A percentile compares a stretch with the other conserved stretches of the same genome.
Conservation (phyloP, 35 echinoderm and acorn worm species). For the Holothuria glaberrima region DNA sequence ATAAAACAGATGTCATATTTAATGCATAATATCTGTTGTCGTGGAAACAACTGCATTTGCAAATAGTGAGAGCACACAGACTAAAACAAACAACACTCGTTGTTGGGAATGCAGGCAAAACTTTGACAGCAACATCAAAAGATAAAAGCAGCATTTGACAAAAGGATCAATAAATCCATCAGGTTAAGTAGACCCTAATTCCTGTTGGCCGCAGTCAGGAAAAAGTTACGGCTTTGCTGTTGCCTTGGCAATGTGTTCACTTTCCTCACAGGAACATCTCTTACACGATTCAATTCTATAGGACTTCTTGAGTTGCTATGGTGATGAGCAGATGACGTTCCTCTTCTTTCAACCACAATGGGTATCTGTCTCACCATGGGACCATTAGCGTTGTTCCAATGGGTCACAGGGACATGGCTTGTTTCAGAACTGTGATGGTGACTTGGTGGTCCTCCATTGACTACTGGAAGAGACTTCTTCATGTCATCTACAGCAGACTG, state of each 20-base stretch:
- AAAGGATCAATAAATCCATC: too few relatives aligned
- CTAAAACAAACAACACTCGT: too few relatives aligned
- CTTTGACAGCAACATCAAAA: too few relatives aligned
- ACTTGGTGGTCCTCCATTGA: neutral
- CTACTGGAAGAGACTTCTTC: neutral
- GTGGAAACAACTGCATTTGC: too few relatives aligned
- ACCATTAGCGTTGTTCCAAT: neutral
- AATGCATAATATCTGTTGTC: too few relatives aligned
- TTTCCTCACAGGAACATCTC: neutral
- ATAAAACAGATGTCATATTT: too few relatives aligned
- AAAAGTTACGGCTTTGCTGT: neutral
- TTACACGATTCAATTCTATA: neutral
- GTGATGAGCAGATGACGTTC: neutral
- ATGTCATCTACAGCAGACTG: constrained; percentile 14
- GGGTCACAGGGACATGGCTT: neutral
- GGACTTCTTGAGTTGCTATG: neutral
- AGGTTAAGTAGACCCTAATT: neutral
- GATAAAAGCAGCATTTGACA: too few relatives aligned
- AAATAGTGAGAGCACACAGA: too few relatives aligned
- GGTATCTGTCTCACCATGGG: neutral
- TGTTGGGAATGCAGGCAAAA: too few relatives aligned
- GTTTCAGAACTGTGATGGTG: neutral
- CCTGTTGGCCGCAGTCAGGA: neutral
- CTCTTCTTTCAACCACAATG: constrained; percentile 5
- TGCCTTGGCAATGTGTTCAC: neutral